phyloP scores from a whole-genome alignment of 1,140 invertebrate species.

The Ostrea edulis region DNA sequence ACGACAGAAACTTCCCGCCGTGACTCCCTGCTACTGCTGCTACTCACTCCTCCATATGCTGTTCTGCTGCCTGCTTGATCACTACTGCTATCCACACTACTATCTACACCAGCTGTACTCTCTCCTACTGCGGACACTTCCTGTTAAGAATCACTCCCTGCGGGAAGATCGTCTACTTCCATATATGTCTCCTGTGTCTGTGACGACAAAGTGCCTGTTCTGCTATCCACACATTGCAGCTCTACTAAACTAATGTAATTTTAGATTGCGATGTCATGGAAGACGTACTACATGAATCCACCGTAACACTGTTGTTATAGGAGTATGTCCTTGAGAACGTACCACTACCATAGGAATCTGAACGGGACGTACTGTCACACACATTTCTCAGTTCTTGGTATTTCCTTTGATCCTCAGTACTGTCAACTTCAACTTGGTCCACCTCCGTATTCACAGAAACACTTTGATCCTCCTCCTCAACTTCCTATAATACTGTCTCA shows the following conservation, averaged over 20 bases:
- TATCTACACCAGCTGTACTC: not conserved
- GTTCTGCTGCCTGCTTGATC: no score
- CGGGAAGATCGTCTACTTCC: no score
- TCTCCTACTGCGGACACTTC: not conserved
- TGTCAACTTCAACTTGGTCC: conserved; percentile 42
- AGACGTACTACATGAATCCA: conserved; percentile 28
- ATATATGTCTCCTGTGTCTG: no score
- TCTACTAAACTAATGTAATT: not conserved
- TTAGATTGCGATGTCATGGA: not conserved
- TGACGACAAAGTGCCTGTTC: conserved; percentile 47
- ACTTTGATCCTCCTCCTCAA: conserved; percentile 39
- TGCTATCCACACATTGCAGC: conserved; percentile 51
- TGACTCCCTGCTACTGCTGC: no score
- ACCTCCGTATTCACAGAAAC: conserved; percentile 32
- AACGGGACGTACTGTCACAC: conserved; percentile 42
- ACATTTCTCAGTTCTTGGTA: not conserved
- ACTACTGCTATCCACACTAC: conserved; percentile 54
- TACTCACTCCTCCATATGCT: no score
- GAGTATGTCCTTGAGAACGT: not conserved
- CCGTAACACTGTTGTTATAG: not conserved
- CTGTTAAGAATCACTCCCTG: no score
- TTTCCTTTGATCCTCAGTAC: conserved; percentile 47
- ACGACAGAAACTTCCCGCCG: no score
- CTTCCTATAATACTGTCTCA: conserved; percentile 34
- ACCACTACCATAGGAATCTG: not conserved